phyloP scores from a whole-genome alignment of 2,113 vertebrate genomes.

The Cyanoderma ruficeps region DNA sequence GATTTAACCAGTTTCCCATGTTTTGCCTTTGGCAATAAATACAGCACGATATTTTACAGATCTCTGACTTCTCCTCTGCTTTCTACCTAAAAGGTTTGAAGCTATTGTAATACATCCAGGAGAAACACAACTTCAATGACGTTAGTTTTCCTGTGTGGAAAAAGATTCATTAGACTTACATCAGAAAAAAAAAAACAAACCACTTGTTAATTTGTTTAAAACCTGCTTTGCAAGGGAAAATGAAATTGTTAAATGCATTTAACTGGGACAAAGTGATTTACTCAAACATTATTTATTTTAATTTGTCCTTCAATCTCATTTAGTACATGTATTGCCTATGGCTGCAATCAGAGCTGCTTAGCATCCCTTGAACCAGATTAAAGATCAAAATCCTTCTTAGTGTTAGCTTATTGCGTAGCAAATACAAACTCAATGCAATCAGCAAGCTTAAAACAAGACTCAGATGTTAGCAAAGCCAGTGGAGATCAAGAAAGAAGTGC shows the following conservation, averaged over 20 bases:
- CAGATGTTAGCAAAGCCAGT: conserved; percentile 55
- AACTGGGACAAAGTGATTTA: conserved; percentile 65
- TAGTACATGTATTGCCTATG: conserved; percentile 62
- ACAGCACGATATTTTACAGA: neutral
- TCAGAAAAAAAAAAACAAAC: conserved; percentile 20
- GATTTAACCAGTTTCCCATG: neutral
- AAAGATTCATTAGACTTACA: conserved; percentile 12
- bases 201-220: conserved; percentile 59
- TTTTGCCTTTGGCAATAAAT: conserved; percentile 23
- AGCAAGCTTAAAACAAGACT: conserved; percentile 62
- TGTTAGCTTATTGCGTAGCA: conserved; percentile 66
- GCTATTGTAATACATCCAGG: neutral
- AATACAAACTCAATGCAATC: conserved; percentile 68
- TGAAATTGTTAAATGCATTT: conserved; percentile 58
- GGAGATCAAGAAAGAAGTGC: conserved; percentile 57
- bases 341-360: conserved; percentile 66
- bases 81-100: conserved; percentile 3
- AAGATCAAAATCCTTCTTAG: conserved; percentile 76
- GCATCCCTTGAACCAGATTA: conserved; percentile 73
- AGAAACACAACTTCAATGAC: neutral
- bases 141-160: neutral
- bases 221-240: conserved; percentile 55
- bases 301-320: conserved; percentile 74
- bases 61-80: neutral
- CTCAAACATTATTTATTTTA: conserved; percentile 71